Evolutionary conservation across 2,888 invertebrate species (phyloP), one percentile per base, ranked within the genome.

Genomic region (Mythimna albipuncta): DNA sequence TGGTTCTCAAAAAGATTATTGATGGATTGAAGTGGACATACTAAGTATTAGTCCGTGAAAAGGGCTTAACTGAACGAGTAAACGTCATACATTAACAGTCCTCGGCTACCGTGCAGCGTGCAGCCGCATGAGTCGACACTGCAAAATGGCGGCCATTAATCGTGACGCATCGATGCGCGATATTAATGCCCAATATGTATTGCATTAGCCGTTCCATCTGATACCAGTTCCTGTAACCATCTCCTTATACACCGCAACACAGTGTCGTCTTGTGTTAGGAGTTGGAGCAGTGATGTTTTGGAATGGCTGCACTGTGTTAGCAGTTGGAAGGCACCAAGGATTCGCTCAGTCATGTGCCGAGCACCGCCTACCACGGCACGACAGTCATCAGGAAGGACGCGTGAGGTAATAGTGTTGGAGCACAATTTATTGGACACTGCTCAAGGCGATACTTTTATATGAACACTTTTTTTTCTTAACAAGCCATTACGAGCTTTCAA

Each of bases 141-240:
- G 79, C 58, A 58, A 82, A 81, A 87, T 87, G 65, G 68, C 64
- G 16, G 47, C 41, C 81, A 86, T 86, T 79, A 81, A 81, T 85
- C 72, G 69, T 59, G 62, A 71, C 72, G 75, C 78, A 69, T 66
- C 79, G 63, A 72, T 59, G 64, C 69, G 54, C n/a, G 64, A 65
- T 85, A 85, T 86, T 87, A 85, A 87, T 81, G 72, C 66, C 71
- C 86, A 80, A 86, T 85, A 87, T 81, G 75, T 81, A 79, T 72
- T 83, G 71, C 72, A 85, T 85, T 87, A 84, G 77, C 73, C 64
- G 65, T 32, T 64, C 52, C 69, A 77, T 81, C 80, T 77, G 83
- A 85, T 84, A 84, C 50, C 75, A 64, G 59, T 62, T 26, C 64
- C 38, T n/a, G 41, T 19, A 21, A 32, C 66, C 10, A 52, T n/a